Conservation (phyloP, 2,113 vertebrate genomes). For the Dipodomys merriami region DNA sequence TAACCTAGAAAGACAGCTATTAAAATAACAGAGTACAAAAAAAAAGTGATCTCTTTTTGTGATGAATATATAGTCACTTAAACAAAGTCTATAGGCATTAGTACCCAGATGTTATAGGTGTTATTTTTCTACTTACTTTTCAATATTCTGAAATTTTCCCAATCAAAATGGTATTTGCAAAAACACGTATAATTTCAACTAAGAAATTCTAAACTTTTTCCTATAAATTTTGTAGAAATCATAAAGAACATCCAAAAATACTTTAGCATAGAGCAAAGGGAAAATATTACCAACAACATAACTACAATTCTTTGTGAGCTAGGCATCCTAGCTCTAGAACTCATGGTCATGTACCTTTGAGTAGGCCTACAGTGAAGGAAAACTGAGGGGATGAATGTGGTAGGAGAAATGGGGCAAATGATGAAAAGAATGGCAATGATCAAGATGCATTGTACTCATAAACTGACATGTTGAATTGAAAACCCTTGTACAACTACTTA, state of each 20-base stretch:
- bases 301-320: conserved; percentile 33
- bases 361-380: background rate
- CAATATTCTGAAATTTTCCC: conserved; percentile 47
- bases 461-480: no score
- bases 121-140: conserved; percentile 56
- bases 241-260: conserved; percentile 59
- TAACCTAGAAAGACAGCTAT: conserved; percentile 1
- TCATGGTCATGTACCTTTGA: background rate
- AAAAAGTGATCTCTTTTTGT: background rate
- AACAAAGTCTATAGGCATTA: conserved; percentile 38
- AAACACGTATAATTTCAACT: conserved; percentile 9
- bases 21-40: conserved; percentile 55
- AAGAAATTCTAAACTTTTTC: conserved; percentile 54
- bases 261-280: conserved; percentile 4
- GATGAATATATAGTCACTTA: conserved; percentile 23
- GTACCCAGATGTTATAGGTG: conserved; percentile 36
- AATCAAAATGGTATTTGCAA: conserved; percentile 55
- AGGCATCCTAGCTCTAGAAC: background rate
- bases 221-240: conserved; percentile 31
- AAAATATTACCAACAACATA: conserved; percentile 33
- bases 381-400: no score
- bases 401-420: no score
- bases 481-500: no score
- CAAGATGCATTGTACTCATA: no score
- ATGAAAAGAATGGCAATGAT: no score